Evolutionary conservation across 2,113 vertebrate species (phyloP).

Genomic region (Oenanthe melanoleuca): DNA sequence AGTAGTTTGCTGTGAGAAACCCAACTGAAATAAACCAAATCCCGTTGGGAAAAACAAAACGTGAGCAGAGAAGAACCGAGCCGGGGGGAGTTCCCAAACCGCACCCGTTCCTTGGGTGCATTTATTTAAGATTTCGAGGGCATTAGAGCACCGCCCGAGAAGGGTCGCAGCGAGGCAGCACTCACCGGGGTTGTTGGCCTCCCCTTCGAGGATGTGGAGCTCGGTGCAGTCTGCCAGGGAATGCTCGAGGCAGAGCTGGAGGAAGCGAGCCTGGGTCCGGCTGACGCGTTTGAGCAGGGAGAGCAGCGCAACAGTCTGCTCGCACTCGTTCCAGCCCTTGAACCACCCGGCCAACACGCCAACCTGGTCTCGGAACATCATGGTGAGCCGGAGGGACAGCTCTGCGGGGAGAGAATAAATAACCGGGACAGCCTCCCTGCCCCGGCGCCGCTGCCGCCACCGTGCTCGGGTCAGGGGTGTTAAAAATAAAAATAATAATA

Average conservation of each 20-base stretch:
- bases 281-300: slow-evolving; percentile 94
- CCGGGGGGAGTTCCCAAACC: not conserved
- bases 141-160: not conserved
- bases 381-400: slow-evolving; percentile 76
- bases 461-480: not conserved
- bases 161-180: not conserved
- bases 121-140: not conserved
- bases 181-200: slow-evolving; percentile 97
- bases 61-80: not conserved
- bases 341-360: slow-evolving; percentile 97
- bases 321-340: slow-evolving; percentile 98
- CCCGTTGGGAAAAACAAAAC: not conserved
- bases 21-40: not conserved
- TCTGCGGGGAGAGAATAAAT: slow-evolving; percentile 31
- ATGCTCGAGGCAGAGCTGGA: slow-evolving; percentile 98
- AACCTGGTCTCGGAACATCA: slow-evolving; percentile 99
- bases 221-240: slow-evolving; percentile 95
- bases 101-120: not conserved
- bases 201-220: slow-evolving; percentile 92
- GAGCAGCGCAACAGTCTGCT: slow-evolving; percentile 97
- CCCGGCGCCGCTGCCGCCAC: not conserved
- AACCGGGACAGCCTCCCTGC: slow-evolving; percentile 17
- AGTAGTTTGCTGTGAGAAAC: slow-evolving; percentile 36
- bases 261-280: slow-evolving; percentile 95
- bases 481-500: not conserved